Conservation (phyloP, 2,888 invertebrate species). For the Harmothoe impar region DNA sequence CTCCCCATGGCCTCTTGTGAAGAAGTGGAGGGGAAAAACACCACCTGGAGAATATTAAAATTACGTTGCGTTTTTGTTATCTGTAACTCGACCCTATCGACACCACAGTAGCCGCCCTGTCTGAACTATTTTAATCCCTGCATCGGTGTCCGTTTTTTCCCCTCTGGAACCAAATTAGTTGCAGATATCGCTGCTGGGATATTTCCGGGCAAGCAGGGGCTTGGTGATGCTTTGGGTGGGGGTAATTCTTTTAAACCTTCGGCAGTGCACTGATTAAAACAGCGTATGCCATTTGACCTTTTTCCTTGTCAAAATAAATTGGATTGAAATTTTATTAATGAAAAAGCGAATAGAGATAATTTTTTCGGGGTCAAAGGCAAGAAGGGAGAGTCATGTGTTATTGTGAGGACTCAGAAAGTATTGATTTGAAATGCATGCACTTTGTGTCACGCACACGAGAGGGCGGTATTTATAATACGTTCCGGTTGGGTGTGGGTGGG, state of each 20-base stretch:
- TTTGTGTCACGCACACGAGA: too few relatives aligned
- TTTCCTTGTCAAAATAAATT: neutral
- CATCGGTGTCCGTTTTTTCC: neutral
- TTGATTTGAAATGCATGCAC: too few relatives aligned
- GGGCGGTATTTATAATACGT: too few relatives aligned
- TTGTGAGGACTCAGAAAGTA: too few relatives aligned
- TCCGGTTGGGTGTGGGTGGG: too few relatives aligned
- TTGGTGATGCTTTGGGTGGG: neutral
- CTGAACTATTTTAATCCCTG: constrained; percentile 26
- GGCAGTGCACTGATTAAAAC: neutral
- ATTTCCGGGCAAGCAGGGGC: neutral
- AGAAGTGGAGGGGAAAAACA: neutral
- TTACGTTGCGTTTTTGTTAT: constrained; percentile 1
- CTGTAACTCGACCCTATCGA: neutral
- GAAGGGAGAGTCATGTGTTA: too few relatives aligned
- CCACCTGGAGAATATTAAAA: constrained; percentile 19
- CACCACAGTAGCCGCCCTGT: neutral
- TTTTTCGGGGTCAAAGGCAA: too few relatives aligned
- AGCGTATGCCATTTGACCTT: constrained; percentile 30
- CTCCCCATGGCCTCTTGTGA: neutral
- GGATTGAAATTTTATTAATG: neutral
- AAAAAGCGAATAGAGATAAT: neutral
- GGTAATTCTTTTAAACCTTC: neutral
- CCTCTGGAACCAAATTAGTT: neutral
- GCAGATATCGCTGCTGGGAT: neutral